phyloP scores from a whole-genome alignment of 2,888 invertebrate species.

The Deilephila elpenor region DNA sequence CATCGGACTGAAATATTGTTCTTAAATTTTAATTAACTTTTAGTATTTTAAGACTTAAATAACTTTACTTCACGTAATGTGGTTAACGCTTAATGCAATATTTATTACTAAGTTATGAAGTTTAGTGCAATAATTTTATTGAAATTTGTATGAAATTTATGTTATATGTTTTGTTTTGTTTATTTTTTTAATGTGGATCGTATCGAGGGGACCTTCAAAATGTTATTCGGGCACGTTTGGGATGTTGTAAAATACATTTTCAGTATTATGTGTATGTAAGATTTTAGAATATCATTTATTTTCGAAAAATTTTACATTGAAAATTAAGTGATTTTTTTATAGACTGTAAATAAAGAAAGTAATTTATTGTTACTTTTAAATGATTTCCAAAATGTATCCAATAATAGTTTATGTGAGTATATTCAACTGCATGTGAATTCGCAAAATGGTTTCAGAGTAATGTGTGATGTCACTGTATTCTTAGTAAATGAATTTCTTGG shows the following conservation, averaged over 20 bases:
- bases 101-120: slow-evolving; percentile 82
- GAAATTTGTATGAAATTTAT: slow-evolving; percentile 80
- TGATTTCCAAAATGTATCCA: slow-evolving; percentile 79
- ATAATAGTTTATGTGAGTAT: slow-evolving; percentile 64
- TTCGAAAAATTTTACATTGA: slow-evolving; percentile 71
- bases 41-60: slow-evolving; percentile 71
- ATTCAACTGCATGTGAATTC: slow-evolving; percentile 49
- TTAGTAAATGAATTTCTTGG: slow-evolving; percentile 63
- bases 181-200: slow-evolving; percentile 66
- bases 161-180: slow-evolving; percentile 79
- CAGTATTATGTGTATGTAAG: slow-evolving; percentile 82
- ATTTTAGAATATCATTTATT: slow-evolving; percentile 73
- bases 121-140: slow-evolving; percentile 84
- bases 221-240: slow-evolving; percentile 66
- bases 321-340: slow-evolving; percentile 78
- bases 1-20: slow-evolving; percentile 80
- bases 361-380: slow-evolving; percentile 83
- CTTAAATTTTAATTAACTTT: slow-evolving; percentile 73
- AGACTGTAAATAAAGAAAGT: slow-evolving; percentile 75
- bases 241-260: slow-evolving; percentile 71
- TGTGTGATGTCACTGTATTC: slow-evolving; percentile 59
- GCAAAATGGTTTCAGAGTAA: slow-evolving; percentile 55
- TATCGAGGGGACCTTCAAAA: slow-evolving; percentile 59
- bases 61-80: slow-evolving; percentile 73
- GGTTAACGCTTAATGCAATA: slow-evolving; percentile 81